Evolutionary conservation across 2,113 vertebrate species (phyloP).

Genomic region (Bostrychus sinensis): DNA sequence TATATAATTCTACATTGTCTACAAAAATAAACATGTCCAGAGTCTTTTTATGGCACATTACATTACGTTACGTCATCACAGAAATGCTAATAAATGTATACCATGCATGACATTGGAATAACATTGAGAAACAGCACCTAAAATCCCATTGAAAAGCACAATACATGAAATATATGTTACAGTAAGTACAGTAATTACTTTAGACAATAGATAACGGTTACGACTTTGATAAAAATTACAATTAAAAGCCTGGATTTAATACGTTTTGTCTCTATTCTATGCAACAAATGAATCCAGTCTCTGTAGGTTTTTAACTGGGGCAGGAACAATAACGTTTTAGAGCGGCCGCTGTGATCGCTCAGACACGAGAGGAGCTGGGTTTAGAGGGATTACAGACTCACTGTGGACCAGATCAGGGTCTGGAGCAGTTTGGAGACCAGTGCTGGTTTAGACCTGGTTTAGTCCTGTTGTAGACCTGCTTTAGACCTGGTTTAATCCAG

Average conservation of each 20-base stretch:
- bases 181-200: not conserved
- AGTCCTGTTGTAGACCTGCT: too few relatives aligned
- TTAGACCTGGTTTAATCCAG: too few relatives aligned
- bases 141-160: not conserved
- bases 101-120: not conserved
- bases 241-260: not conserved
- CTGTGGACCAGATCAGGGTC: too few relatives aligned
- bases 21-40: conserved; percentile 60
- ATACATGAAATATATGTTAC: not conserved
- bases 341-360: too few relatives aligned
- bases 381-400: too few relatives aligned
- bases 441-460: too few relatives aligned
- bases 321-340: not conserved
- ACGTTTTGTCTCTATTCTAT: not conserved
- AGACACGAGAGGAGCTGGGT: too few relatives aligned
- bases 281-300: not conserved
- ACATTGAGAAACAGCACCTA: not conserved
- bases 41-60: conserved; percentile 13
- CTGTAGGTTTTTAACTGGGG: not conserved
- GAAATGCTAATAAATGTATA: not conserved
- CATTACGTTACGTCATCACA: conserved; percentile 30
- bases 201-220: not conserved
- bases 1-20: conserved; percentile 20
- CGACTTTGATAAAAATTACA: not conserved
- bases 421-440: too few relatives aligned